phyloP scores from a whole-genome alignment of 1,140 invertebrate genomes.

The Pollicipes pollicipes region DNA sequence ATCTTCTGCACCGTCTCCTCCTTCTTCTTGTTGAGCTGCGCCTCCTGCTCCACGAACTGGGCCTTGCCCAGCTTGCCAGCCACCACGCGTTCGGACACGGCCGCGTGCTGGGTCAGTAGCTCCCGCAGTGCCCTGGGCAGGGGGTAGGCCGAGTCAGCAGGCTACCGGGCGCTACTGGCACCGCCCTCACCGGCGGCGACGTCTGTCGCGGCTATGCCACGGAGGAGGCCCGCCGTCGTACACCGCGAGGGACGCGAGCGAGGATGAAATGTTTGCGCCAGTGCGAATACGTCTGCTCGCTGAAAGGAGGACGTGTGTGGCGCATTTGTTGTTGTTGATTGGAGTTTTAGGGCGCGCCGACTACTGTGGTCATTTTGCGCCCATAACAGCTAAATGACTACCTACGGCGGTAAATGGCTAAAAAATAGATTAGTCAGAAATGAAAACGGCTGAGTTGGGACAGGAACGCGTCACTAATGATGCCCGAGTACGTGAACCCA shows the following conservation, averaged over 20 bases:
- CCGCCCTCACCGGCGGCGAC: neutral
- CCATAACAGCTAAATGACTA: too few relatives aligned
- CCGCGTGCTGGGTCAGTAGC: constrained; percentile 26
- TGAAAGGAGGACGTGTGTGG: too few relatives aligned
- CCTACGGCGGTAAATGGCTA: too few relatives aligned
- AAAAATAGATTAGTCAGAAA: too few relatives aligned
- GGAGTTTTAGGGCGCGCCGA: too few relatives aligned
- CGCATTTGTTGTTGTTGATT: too few relatives aligned
- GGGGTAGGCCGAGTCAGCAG: neutral
- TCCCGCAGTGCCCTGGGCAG: constrained; percentile 24
- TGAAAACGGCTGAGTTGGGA: too few relatives aligned
- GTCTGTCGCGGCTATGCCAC: neutral
- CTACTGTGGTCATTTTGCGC: too few relatives aligned
- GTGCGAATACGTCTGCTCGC: too few relatives aligned
- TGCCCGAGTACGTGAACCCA: too few relatives aligned
- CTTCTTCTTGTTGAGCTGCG: constrained; percentile 38
- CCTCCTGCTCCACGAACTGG: constrained; percentile 44
- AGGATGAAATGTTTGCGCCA: too few relatives aligned
- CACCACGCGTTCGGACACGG: constrained; percentile 45
- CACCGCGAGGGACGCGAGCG: neutral
- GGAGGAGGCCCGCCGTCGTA: constrained; percentile 20
- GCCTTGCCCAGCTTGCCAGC: constrained; percentile 43
- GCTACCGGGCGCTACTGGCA: neutral
- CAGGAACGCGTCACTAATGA: too few relatives aligned
- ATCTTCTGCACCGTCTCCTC: constrained; percentile 47